These are phyloP conservation scores for Boleophthalmus pectinirostris DNA, from an alignment of 2,113 vertebrate species.

Conservation along the genomic window DNA sequence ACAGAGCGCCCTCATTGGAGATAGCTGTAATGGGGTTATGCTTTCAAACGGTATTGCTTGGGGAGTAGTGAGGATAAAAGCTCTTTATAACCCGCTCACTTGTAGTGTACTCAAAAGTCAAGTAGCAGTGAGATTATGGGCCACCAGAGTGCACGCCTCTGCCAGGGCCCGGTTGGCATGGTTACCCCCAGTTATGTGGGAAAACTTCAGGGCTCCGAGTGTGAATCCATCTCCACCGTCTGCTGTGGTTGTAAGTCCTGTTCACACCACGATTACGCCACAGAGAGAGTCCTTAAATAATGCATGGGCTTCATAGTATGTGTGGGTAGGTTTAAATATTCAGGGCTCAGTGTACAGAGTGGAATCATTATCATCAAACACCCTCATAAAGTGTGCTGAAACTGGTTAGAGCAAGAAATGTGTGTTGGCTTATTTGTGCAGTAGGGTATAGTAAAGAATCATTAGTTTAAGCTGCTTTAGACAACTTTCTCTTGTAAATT, in stretches of 20 bases:
- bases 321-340: not conserved
- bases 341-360: not conserved
- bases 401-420: not conserved
- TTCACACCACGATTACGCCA: not conserved
- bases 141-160: conserved; percentile 8
- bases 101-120: conserved; percentile 10
- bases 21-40: not conserved
- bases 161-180: conserved; percentile 8
- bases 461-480: not conserved
- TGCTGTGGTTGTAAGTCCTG: not conserved
- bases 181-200: conserved; percentile 8
- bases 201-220: not conserved
- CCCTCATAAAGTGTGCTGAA: not conserved
- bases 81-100: conserved; percentile 5
- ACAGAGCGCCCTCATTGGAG: not conserved
- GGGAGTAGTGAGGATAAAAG: conserved; percentile 1
- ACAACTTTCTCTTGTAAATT: not conserved
- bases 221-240: conserved; percentile 3
- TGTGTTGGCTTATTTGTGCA: not conserved
- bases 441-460: not conserved
- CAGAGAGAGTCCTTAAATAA: not conserved
- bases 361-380: not conserved
- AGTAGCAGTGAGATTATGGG: conserved; percentile 3
- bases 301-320: not conserved
- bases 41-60: conserved; percentile 8